These are phyloP conservation scores for Zaprionus vittiger DNA, from an alignment of 1,140 invertebrate species.

Conservation along the genomic window DNA sequence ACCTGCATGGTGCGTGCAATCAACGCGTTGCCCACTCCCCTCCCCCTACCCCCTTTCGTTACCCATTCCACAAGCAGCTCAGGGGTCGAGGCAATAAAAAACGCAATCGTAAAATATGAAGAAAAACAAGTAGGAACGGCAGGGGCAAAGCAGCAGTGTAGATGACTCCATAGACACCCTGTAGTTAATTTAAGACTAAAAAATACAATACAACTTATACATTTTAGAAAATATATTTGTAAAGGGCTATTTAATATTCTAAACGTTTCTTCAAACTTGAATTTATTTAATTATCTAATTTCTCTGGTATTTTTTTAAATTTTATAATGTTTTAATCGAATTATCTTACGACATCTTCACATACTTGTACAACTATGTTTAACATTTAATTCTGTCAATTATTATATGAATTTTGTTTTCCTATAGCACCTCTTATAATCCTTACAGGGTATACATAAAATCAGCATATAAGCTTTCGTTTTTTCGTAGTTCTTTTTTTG, in stretches of 20 bases:
- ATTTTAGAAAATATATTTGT: neutral
- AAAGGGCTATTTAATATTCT: neutral
- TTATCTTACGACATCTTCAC: no score
- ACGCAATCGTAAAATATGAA: slow-evolving; percentile 78
- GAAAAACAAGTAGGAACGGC: slow-evolving; percentile 26
- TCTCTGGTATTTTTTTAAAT: neutral
- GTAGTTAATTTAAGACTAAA: neutral
- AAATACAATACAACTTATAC: neutral
- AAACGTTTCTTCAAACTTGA: neutral
- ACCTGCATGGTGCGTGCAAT: slow-evolving; percentile 77
- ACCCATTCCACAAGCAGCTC: neutral
- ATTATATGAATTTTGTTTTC: no score
- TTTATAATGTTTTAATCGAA: neutral
- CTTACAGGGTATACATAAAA: slow-evolving; percentile 2
- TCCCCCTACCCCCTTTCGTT: neutral
- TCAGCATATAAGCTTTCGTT: slow-evolving; percentile 13
- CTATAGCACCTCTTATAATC: neutral
- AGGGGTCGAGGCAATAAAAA: slow-evolving; percentile 70
- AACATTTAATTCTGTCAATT: no score
- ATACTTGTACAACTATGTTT: no score
- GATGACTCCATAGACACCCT: slow-evolving; percentile 11
- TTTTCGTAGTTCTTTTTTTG: slow-evolving; percentile 21
- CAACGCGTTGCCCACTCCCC: slow-evolving; percentile 38
- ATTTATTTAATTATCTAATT: no score
- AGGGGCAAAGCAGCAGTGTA: neutral